Evolutionary conservation across 1,140 invertebrate genomes (phyloP), one percentile per base, ranked within the genome.

Genomic region (Matsumurasca onukii): DNA sequence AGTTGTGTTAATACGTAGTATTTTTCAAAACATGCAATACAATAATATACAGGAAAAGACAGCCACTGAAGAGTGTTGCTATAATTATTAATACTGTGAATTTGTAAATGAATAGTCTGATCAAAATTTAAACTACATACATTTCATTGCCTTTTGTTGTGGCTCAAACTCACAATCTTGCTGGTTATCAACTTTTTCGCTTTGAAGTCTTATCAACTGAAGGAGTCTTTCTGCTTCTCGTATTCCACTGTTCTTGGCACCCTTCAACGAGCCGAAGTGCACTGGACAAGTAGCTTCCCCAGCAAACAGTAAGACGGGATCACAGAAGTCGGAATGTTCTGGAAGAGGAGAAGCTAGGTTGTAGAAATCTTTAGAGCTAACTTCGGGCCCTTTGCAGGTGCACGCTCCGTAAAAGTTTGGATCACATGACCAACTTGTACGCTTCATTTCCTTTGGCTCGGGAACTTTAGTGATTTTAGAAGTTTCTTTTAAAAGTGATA

Each of bases 201-300:
- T 12, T 29, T 59, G 55, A 29, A 59, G 55, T 31, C 64, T 72
- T 29, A 67, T 69, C 1, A 71, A 48, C 39, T 67, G 71, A 51
- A 90, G 83, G 61, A 92, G 85, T 62, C 89, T 82, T 72, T 92
- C 88, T 0, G 92, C 91, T 80, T 94, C 92, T 5, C 92, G 82
- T 70, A 92, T 87, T 0, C 92, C 92, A 71, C 89, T 92, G 25
- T 91, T 77, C 73, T 91, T 83, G 9, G 92, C 92, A 20, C 91
- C 92, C 75, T 94, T 91, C 0, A 91, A 88, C 2, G 91, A 93
- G 15, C 87, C 88, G 62, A 88, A 89, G 69, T 89, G 86, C 29
- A 87, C 85, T 2, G 89, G 81, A 73, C 91, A 87, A 0, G 92
- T 94, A 0, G 92, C 93, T 81, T 96, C 94, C 0, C 94, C 94